Base-by-base conservation (phyloP, 2,797 vertebrate species). In the Natrix natrix region DNA sequence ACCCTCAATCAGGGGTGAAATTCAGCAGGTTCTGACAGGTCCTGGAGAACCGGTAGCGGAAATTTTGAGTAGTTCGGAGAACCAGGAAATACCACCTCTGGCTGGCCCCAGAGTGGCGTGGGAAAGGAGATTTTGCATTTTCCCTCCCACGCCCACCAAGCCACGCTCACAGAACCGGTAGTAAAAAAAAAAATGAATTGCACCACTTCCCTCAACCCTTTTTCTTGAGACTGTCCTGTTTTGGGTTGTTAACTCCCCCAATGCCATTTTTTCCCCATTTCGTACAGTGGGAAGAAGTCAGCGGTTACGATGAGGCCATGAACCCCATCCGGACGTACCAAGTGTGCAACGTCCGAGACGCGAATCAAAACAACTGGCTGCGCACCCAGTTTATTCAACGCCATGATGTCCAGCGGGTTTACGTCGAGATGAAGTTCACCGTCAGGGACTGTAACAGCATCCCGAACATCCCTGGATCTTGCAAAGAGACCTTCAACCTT, bases 401-500 rank as follows among this genome's bases (percentile, higher is more conserved):
- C 20, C 98, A 98, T 95, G 99, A 99, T 0, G 98, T 99, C 91
- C 98, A 99, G 95, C 98, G 99, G 0, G 99, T 99, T 61, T 99
- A 99, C 0, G 99, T 99, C 96, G 99, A 99, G 96, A 98, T 99
- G 97, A 99, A 99, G 95, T 99, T 99, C 96, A 99, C 99, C 0
- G 99, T 99, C 83, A 98, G 99, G 2, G 99, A 99, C 95, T 99
- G 99, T 97, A 99, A 99, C 97, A 99, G 99, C 97, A 99, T 99
- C 96, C 99, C 99, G 89, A 99, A 99, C 96, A 99, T 99, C 96
- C 99, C 99, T 0, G 99, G 99, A 93, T 99, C 99, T 96, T 99
- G 99, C 98, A 99, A 99, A 97, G 99, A 99, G 97, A 99, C 99
- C 93, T 99, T 99, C 98, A 99, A 99, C 97, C 98, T 99, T 95